Percentiles rank a stretch among this genome's conserved stretches.
phyloP scores from a whole-genome alignment of 1,140 invertebrate genomes.

The Lordiphosa clarofinis region DNA sequence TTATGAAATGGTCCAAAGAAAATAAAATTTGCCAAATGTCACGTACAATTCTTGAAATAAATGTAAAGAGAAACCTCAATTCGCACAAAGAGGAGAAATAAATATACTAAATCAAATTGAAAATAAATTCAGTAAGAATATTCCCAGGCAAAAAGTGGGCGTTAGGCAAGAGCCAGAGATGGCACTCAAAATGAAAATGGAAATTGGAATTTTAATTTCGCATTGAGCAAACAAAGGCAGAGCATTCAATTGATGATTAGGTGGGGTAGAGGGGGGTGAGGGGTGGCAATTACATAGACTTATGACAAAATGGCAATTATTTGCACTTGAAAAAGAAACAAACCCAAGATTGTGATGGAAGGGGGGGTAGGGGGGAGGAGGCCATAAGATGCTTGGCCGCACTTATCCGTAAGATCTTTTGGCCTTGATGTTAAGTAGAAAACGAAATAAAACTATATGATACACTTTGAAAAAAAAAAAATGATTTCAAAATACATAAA shows the following conservation, averaged over 20 bases:
- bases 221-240: conserved; percentile 61
- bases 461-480: too few relatives aligned
- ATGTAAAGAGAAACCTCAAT: conserved; percentile 20
- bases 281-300: conserved; percentile 37
- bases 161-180: conserved; percentile 36
- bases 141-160: conserved; percentile 33
- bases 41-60: conserved; percentile 34
- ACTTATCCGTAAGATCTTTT: too few relatives aligned
- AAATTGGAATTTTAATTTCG: conserved; percentile 72
- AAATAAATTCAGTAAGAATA: conserved; percentile 21
- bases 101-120: conserved; percentile 35
- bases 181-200: conserved; percentile 41
- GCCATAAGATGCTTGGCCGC: not conserved
- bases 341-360: conserved; percentile 21
- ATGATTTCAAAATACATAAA: too few relatives aligned
- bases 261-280: conserved; percentile 8
- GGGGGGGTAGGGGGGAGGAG: conserved; percentile 1
- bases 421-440: too few relatives aligned
- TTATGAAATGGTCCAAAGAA: conserved; percentile 42
- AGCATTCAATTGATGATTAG: conserved; percentile 64
- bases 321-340: conserved; percentile 52
- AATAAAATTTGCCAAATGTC: conserved; percentile 61
- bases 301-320: conserved; percentile 25
- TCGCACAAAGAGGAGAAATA: conserved; percentile 25
- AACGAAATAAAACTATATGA: too few relatives aligned